Evolutionary conservation across 2,113 vertebrate species (phyloP), one percentile per base, ranked within the genome.

Genomic region (Garra rufa): DNA sequence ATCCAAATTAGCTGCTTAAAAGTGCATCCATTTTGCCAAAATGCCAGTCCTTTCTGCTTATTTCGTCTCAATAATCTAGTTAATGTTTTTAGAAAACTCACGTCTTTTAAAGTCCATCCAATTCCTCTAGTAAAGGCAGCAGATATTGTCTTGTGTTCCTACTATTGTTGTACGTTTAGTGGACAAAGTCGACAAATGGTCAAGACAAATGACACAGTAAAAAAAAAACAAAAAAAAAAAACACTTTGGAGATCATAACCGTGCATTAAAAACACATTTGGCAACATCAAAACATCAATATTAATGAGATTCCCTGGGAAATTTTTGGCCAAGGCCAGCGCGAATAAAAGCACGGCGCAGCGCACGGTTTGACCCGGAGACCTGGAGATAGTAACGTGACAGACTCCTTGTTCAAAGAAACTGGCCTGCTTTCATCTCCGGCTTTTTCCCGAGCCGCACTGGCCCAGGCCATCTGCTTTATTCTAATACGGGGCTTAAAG

Each of bases 401-500:
- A 93, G 92, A 92, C 91, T 93, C 81, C n/a, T 88, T 91, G 93
- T 94, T 94, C 93, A 94, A 95, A 94, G 94, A 90, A 89, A 89
- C 85, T 90, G 76, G 88, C 88, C 82, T 77, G 88, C 93, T 94
- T 95, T 94, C 93, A 95, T 95, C 93, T 93, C 87, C 91, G 87
- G 88, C 89, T 90, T 90, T 81, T 88, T 93, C 89, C 87, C 76
- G 41, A 87, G 89, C 87, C 91, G 90, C 94, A 92, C 90, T 89
- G 92, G 91, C 89, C 90, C 90, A 88, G 92, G 92, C 93, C 93
- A 94, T 94, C 93, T 95, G 94, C 94, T 92, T 94, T 91, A 86
- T 91, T 92, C 91, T 90, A 89, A 92, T 91, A 91, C 82, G 81
- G 83, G 91, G 91, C 91, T 90, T 91, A 88, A 90, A 92, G 91